Evolutionary conservation across 2,888 invertebrate genomes (phyloP), one percentile per base, ranked within the genome.

Genomic region (Athalia rosae): DNA sequence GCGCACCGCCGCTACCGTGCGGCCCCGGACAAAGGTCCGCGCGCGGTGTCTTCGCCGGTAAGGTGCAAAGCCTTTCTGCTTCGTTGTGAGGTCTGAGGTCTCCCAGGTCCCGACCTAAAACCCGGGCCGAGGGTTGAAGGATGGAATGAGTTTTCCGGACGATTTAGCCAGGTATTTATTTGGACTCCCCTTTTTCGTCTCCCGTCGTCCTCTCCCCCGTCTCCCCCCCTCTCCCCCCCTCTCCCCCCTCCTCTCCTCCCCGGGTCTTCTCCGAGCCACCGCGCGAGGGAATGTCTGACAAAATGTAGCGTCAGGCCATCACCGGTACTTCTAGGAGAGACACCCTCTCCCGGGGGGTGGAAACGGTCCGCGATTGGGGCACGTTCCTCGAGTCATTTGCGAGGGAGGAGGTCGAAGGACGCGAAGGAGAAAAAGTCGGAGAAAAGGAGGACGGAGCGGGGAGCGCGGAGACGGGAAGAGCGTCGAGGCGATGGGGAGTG

Each of bases 91-190:
- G 71, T 71, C 71, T 71, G 71, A 71, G 71, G 58, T 58, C 53
- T 9, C 28, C 28, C 28, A 28, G 28, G 28, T 28, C 67, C 50
- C 41, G 66, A 63, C 9, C 77, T 61, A 28, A 77, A 61, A 15
- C 7, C 62, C 4, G 74, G 74, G 74, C 77, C 76, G 71, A 62
- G 66, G 69, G 79, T 79, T 79, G 73, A 80, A 82, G 85, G 83
- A 84, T 84, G 84, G 85, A 86, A 86, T 84, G 86, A 86, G 86
- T 86, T 86, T 86, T 86, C 86, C 85, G 81, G 85, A 80, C 86
- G 86, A 86, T 86, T 86, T 86, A 86, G 83, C 81, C 80, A 84
- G 84, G 85, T 86, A 86, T 86, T 86, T 86, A 86, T 86, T 86
- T 84, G 85, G 79, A 80, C 77, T 79, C 79, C 66, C 47, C 77